A percentile compares a stretch with the other conserved stretches of the same genome.
Evolutionary conservation across 2,888 invertebrate species (phyloP).

Genomic region (Agriopis leucophaearia): DNA sequence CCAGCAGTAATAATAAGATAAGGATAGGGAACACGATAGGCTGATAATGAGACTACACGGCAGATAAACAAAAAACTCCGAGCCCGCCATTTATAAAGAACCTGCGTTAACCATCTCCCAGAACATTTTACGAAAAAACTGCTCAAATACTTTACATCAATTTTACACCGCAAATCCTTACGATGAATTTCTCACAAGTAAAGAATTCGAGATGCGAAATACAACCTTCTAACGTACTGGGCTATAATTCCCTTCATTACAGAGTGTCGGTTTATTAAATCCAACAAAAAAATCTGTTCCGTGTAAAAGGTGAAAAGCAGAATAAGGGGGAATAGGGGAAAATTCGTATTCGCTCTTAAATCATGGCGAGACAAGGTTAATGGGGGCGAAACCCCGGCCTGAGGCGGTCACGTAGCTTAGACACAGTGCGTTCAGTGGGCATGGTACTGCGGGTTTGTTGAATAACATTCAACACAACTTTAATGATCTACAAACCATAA

Average conservation of each 20-base stretch:
- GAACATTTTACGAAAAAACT: conserved; percentile 34
- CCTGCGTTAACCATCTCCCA: conserved; percentile 26
- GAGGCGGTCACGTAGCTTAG: conserved; percentile 78
- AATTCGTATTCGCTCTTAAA: conserved; percentile 80
- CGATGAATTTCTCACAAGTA: conserved; percentile 32
- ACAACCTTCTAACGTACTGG: conserved; percentile 48
- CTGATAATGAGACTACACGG: neutral
- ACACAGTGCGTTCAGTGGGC: conserved; percentile 40
- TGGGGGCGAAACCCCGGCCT: conserved; percentile 79
- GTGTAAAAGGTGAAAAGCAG: conserved; percentile 67
- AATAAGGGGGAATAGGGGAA: conserved; percentile 62
- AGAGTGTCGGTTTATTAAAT: conserved; percentile 71
- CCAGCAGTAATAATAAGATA: too few species aligned
- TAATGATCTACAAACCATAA: too few species aligned
- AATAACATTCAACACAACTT: too few species aligned
- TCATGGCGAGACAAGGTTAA: conserved; percentile 83
- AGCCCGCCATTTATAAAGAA: conserved; percentile 19
- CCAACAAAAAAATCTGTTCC: conserved; percentile 73
- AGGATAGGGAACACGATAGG: too few species aligned
- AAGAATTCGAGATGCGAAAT: conserved; percentile 43
- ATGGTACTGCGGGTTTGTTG: neutral
- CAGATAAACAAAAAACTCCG: conserved; percentile 9
- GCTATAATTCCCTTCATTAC: conserved; percentile 70
- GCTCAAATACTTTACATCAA: conserved; percentile 36
- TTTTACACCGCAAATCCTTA: conserved; percentile 23